Conservation (phyloP, 2,888 invertebrate species). For the Syrphus vitripennis region DNA sequence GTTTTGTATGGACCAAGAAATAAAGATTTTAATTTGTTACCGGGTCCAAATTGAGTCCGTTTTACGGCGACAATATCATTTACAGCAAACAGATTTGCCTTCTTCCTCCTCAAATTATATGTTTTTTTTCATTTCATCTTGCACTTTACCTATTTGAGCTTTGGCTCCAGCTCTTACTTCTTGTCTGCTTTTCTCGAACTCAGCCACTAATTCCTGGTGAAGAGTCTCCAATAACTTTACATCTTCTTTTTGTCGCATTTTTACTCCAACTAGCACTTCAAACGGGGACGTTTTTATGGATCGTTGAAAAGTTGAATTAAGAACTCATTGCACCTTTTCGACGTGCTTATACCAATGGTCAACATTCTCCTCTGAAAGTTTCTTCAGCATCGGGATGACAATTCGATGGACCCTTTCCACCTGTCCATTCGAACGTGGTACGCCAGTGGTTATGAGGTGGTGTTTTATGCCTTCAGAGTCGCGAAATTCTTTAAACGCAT, state of each 20-base stretch:
- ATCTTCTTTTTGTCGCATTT: conserved; percentile 11
- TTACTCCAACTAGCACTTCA: background rate
- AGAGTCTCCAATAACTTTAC: background rate
- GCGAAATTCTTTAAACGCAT: background rate
- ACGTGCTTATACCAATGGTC: background rate
- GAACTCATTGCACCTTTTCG: background rate
- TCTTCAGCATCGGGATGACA: background rate
- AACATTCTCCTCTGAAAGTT: background rate
- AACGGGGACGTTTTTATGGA: conserved; percentile 6
- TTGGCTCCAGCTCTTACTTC: background rate
- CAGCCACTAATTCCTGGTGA: background rate
- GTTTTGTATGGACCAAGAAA: background rate
- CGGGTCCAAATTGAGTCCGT: background rate
- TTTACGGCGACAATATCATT: conserved; percentile 7
- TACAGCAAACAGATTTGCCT: background rate
- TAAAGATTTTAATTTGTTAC: background rate
- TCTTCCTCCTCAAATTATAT: background rate
- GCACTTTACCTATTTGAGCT: background rate
- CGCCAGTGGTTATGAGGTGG: background rate
- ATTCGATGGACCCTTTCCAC: background rate
- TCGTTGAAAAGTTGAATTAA: conserved; percentile 1
- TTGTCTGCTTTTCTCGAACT: background rate
- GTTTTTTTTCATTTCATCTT: background rate
- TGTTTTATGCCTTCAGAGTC: background rate
- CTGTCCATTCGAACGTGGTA: background rate